Evolutionary conservation across 2,113 vertebrate species (phyloP).

Genomic region (Myotis yumanensis): DNA sequence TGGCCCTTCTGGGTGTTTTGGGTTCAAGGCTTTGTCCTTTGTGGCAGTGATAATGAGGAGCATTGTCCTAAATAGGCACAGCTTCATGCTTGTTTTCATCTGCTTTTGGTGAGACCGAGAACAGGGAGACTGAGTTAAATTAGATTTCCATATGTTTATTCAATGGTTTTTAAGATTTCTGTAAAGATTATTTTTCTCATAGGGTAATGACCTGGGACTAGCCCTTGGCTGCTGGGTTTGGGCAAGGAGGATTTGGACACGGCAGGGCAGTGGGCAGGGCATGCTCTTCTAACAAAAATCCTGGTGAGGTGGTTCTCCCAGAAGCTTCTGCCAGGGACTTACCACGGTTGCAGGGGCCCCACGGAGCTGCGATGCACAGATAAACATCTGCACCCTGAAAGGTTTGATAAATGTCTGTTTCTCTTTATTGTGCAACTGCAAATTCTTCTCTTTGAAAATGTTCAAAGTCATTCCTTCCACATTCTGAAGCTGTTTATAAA

Average conservation of each 20-base stretch:
- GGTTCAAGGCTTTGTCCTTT: accelerated
- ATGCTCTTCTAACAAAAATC: background rate
- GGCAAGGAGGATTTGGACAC: background rate
- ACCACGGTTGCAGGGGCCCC: background rate
- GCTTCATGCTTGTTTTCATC: accelerated
- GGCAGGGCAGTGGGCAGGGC: accelerated
- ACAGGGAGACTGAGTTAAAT: accelerated
- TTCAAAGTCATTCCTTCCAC: conserved; percentile 59
- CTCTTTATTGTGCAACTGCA: background rate
- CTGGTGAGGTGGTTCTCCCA: too few species aligned
- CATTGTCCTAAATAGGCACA: accelerated
- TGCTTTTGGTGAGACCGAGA: too few species aligned
- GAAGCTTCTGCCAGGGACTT: background rate
- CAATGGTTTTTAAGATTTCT: background rate
- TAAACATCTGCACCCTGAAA: accelerated
- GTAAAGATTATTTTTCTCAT: accelerated
- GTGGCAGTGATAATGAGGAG: accelerated
- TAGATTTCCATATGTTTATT: accelerated
- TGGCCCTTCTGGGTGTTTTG: accelerated
- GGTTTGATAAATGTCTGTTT: background rate
- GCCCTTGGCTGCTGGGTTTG: too few species aligned
- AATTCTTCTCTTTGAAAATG: conserved; percentile 58
- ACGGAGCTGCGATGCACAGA: background rate
- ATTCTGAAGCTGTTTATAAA: background rate
- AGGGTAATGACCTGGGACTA: accelerated